Base-by-base conservation (phyloP, 1,140 invertebrate genomes). In the Drosophila malerkotliana region DNA sequence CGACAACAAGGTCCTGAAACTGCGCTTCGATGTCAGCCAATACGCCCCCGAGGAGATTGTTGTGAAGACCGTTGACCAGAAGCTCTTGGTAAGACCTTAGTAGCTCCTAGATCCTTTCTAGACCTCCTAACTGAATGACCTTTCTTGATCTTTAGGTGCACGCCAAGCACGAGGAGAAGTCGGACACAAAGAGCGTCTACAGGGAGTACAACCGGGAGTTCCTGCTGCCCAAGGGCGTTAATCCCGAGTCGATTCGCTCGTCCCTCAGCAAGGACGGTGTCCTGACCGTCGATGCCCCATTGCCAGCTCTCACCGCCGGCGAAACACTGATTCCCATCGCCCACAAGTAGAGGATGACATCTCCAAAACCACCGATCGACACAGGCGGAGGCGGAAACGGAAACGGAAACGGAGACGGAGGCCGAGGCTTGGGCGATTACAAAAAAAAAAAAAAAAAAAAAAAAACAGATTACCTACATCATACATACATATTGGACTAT, bases 141-240 rank as follows among this genome's bases (percentile, higher is more conserved):
- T 61, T 83, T 76, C 1, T 24, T 21, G 74, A 8, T 66, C 93
- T 24, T 0, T 93, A 98, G 97, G 97, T 99, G 14, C 97, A 98
- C 91, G 98, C 97, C 57, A 98, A 98, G 93, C 98, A 99, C 92
- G 97, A 99, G 92, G 97, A 99, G 92, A 98, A 98, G 92, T 95
- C 96, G 32, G 97, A 98, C 91, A 97, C 96, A 79, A 97, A 97
- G 93, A 97, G 96, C 21, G 97, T 98, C 2, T 98, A 98, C 94
- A 95, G 97, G 92, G 97, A 99, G 92, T 99, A 98, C 94, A 98
- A 98, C 92, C 94, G 97, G 67, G 97, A 99, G 93, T 99, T 99
- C 93, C 93, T 98, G 90, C 92, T 99, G 85, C 98, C 97, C 4
- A 97, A 98, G 92, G 97, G 97, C 72, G 98, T 97, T 30, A 98